Evolutionary conservation across 2,113 vertebrate species (phyloP), one percentile per base, ranked within the genome.

Genomic region (Equus quagga): DNA sequence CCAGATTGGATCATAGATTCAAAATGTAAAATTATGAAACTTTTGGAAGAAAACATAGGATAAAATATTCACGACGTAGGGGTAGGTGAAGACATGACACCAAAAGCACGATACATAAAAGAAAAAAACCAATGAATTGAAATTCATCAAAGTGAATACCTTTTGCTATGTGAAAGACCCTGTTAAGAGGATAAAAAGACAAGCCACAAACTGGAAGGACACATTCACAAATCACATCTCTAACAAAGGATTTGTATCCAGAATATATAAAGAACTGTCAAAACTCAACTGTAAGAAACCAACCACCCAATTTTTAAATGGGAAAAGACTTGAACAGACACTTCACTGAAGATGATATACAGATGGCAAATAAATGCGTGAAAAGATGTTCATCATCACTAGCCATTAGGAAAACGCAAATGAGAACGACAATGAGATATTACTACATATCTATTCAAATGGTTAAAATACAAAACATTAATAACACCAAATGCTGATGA

Each of bases 21-120:
- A 86, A 95, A 70, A 70, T 72, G 33, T 54, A 85, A 62, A 73
- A 70, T 79, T 80, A 62, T 69, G 81, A 31, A 65, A 64, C 21
- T 84, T 94, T 96, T 67, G 92, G 72, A 89, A 92, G 13, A 75
- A 44, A 79, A 78, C 24, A 88, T 31, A 76, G 24, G 64, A 84
- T 78, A 84, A 94, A 92, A 86, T 41, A 56, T 70, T 73, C 33
- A 81, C 24, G 24, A 89, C 31, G 21, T 76, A 36, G 51, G 23
- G 12, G 62, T 81, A 76, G n/a, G 18, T 54, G 31, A 75, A 93
- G 28, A 65, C 24, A 79, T 49, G 54, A 95, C 24, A 93, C 56
- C 21, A 88, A 83, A 93, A 76, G 17, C 3, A 87, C 14, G 4
- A 91, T 26, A 26, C 8, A 82, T 36, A 76, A 56, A 84, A 23